Conservation (phyloP, 2,888 invertebrate species). For the Plusia festucae region DNA sequence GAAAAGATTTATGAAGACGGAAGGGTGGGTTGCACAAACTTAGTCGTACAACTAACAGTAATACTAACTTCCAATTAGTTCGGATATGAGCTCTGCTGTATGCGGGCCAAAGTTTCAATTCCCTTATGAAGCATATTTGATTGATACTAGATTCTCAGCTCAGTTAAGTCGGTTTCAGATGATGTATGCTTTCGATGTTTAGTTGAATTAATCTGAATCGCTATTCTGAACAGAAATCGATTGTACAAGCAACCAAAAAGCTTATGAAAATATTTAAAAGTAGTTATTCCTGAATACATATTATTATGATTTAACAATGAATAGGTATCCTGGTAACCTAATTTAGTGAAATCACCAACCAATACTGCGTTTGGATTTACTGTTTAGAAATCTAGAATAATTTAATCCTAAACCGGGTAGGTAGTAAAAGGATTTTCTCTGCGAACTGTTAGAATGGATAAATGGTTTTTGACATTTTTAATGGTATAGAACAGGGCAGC, state of each 20-base stretch:
- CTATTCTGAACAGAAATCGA: neutral
- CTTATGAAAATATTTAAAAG: too few species aligned
- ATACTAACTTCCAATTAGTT: neutral
- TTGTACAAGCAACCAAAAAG: too few species aligned
- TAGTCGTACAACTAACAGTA: neutral
- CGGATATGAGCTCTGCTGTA: neutral
- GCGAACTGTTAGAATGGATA: neutral
- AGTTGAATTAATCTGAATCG: neutral
- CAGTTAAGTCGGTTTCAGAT: neutral
- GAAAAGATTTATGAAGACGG: neutral
- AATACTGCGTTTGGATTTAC: too few species aligned
- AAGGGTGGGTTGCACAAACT: neutral
- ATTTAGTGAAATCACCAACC: too few species aligned
- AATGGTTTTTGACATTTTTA: conserved; percentile 27
- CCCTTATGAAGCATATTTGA: neutral
- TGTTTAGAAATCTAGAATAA: neutral
- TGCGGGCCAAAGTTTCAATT: neutral
- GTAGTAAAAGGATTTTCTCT: neutral
- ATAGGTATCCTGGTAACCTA: too few species aligned
- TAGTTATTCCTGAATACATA: too few species aligned
- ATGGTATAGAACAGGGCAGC: conserved; percentile 15
- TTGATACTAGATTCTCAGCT: neutral
- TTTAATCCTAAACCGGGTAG: neutral
- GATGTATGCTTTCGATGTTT: neutral
- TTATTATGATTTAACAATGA: too few species aligned